A percentile compares a stretch with the other conserved stretches of the same genome.
These are phyloP conservation scores for Anableps anableps DNA, from an alignment of 2,797 vertebrate species.

Conservation along the genomic window DNA sequence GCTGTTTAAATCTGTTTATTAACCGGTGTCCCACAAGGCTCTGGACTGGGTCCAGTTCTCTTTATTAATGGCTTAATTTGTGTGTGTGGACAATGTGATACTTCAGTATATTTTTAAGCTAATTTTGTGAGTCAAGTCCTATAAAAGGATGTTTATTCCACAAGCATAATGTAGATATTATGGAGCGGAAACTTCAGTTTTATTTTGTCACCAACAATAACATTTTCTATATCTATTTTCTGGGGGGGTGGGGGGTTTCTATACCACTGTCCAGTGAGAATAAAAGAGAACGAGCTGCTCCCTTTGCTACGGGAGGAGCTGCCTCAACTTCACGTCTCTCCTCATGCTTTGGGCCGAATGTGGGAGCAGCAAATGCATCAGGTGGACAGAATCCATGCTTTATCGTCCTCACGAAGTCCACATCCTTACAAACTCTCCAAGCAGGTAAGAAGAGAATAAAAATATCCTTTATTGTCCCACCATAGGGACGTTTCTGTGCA, in stretches of 20 bases:
- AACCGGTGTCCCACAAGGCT: background rate
- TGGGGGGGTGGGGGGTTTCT: too few relatives aligned
- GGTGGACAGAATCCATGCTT: constrained; percentile 79
- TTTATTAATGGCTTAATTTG: background rate
- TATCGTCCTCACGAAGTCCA: constrained; percentile 68
- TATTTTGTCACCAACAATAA: background rate
- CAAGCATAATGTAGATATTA: background rate
- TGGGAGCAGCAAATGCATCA: constrained; percentile 91
- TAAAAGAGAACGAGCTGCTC: constrained; percentile 88
- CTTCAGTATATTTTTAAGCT: background rate
- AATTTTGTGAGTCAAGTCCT: background rate
- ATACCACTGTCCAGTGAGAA: constrained; percentile 82
- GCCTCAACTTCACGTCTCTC: constrained; percentile 88
- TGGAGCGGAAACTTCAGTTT: background rate
- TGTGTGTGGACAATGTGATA: background rate
- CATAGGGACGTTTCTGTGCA: too few relatives aligned
- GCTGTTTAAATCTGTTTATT: background rate
- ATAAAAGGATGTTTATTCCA: background rate
- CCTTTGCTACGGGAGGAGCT: constrained; percentile 88
- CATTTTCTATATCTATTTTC: too few relatives aligned
- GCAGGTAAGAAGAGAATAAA: constrained; percentile 87
- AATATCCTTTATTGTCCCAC: too few relatives aligned
- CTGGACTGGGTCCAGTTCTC: background rate
- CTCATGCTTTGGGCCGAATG: constrained; percentile 84
- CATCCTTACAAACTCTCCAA: constrained; percentile 78